Evolutionary conservation across 2,888 invertebrate genomes (phyloP).

Genomic region (Drosophila buzzatii): DNA sequence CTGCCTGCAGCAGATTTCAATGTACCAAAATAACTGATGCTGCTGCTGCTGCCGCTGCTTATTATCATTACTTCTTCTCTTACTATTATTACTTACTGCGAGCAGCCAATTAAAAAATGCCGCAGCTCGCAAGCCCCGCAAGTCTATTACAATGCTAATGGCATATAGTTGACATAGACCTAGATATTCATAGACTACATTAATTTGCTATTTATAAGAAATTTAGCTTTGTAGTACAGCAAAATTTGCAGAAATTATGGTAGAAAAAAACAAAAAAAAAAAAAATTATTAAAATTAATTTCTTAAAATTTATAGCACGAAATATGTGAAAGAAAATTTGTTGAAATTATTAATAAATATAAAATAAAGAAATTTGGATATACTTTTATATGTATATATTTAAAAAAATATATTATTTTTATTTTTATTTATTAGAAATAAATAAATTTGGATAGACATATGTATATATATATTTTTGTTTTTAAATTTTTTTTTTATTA

Average conservation of each 20-base stretch:
- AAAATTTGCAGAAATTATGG: background rate
- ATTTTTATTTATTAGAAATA: too few relatives aligned
- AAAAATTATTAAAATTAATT: background rate
- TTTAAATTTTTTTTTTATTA: too few relatives aligned
- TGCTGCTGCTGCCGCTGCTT: slow-evolving; percentile 12
- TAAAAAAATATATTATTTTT: too few relatives aligned
- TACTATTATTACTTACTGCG: slow-evolving; percentile 11
- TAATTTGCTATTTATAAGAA: background rate
- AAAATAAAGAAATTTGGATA: too few relatives aligned
- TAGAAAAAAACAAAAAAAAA: background rate
- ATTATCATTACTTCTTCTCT: slow-evolving; percentile 14
- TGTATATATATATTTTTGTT: too few relatives aligned
- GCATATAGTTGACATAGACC: slow-evolving; percentile 24
- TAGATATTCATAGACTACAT: slow-evolving; percentile 2
- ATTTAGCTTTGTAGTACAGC: too few relatives aligned
- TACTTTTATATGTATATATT: too few relatives aligned
- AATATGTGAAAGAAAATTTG: background rate
- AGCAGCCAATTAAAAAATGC: slow-evolving; percentile 22
- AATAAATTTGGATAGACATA: too few relatives aligned
- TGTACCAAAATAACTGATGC: slow-evolving; percentile 4
- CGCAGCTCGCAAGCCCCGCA: background rate
- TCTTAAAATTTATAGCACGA: background rate
- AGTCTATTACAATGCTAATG: slow-evolving; percentile 22
- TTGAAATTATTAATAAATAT: too few relatives aligned
- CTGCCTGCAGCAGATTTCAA: slow-evolving; percentile 1